phyloP scores from a whole-genome alignment of 2,888 invertebrate species.

The Pheosia tremula region DNA sequence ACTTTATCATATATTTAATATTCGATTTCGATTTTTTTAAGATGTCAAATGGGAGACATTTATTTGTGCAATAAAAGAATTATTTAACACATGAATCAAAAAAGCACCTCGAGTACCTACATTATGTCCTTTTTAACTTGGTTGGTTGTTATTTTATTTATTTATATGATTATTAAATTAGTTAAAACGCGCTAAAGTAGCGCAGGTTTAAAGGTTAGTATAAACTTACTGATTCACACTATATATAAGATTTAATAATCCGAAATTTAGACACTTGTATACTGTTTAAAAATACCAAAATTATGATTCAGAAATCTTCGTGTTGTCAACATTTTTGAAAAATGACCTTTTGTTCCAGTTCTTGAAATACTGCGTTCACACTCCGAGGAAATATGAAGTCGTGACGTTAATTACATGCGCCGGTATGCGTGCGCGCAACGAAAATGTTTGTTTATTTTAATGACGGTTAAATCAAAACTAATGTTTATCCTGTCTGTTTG shows the following conservation, averaged over 20 bases:
- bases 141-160: no score
- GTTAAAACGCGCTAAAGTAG: no score
- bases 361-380: slow-evolving; percentile 38
- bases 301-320: slow-evolving; percentile 16
- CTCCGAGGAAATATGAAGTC: slow-evolving; percentile 58
- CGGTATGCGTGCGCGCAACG: slow-evolving; percentile 47
- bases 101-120: no score
- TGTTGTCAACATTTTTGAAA: slow-evolving; percentile 39
- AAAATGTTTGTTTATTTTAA: slow-evolving; percentile 70
- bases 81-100: no score
- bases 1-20: slow-evolving; percentile 30
- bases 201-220: no score
- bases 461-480: slow-evolving; percentile 70
- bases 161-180: no score
- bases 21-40: slow-evolving; percentile 16
- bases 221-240: no score
- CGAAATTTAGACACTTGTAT: no score
- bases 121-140: no score
- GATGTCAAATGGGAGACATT: neutral
- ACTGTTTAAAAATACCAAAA: slow-evolving; percentile 11
- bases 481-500: slow-evolving; percentile 68
- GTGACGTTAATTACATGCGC: slow-evolving; percentile 67
- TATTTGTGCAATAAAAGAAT: neutral
- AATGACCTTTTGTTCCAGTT: slow-evolving; percentile 33
- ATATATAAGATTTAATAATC: no score